Evolutionary conservation across 1,140 invertebrate genomes (phyloP), one percentile per base, ranked within the genome.

Genomic region (Panulirus ornatus): DNA sequence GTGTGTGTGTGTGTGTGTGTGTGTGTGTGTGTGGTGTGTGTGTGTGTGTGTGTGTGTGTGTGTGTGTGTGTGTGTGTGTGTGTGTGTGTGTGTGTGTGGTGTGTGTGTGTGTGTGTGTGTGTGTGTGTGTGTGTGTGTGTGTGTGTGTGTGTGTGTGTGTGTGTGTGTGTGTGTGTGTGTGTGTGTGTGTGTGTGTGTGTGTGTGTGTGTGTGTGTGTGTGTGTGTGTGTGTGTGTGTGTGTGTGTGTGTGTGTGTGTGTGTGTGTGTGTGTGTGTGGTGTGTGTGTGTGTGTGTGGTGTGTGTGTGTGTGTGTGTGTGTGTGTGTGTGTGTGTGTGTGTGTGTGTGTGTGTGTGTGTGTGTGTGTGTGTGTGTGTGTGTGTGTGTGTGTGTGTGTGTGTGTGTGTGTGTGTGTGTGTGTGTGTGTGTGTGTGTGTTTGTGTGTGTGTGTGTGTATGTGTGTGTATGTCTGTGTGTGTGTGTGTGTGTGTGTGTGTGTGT

Each of bases 71-170:
- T 70, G 22, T 70, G 22, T 70, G 22, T 70, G 22, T 70, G 22
- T 70, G 22, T 70, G n/a, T 70, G n/a, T 70, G n/a, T 70, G n/a
- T 70, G n/a, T 70, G n/a, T 70, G n/a, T 70, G 9, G 11, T 71
- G n/a, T 71, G n/a, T 71, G 30, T 71, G n/a, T 71, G 30, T 71
- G n/a, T 71, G 30, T 71, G 30, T 71, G 30, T 71, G n/a, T 71
- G 30, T 71, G n/a, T 30, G 2, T 71, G 2, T n/a, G 1, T 22
- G 27, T 71, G 2, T 71, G 27, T 2, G 27, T n/a, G 11, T 22
- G 2, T 71, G n/a, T 30, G 11, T 71, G n/a, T 71, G n/a, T 71
- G 30, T 71, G n/a, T 71, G 30, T 71, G n/a, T 71, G n/a, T 71
- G n/a, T 71, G 30, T 71, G n/a, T 71, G 30, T 71, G 30, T 71